Percentiles rank a stretch among this genome's conserved stretches.
These are phyloP conservation scores for Crenuchus spilurus DNA, from an alignment of 2,797 vertebrate species.

Conservation along the genomic window DNA sequence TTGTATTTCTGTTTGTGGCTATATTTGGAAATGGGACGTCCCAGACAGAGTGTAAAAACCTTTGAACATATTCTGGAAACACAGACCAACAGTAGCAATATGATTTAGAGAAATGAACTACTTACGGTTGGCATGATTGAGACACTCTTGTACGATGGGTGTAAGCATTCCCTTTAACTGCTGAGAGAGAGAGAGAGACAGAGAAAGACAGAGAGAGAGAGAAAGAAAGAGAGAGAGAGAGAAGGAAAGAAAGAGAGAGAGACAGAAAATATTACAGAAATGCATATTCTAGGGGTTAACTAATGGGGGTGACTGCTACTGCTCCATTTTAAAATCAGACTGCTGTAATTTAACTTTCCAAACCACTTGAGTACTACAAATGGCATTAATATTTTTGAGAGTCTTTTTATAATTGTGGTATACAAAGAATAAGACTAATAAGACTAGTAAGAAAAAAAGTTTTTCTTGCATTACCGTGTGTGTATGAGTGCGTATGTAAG, in stretches of 20 bases:
- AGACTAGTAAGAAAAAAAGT: no score
- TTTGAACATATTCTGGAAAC: slow-evolving; percentile 11
- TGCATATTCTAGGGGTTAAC: slow-evolving; percentile 7
- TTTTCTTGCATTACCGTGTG: neutral
- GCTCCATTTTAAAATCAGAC: slow-evolving; percentile 2
- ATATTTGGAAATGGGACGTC: slow-evolving; percentile 27
- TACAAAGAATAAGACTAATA: slow-evolving; percentile 16
- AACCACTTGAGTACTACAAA: slow-evolving; percentile 7
- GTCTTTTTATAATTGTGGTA: slow-evolving; percentile 15
- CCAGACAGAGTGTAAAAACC: slow-evolving; percentile 14
- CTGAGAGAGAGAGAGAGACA: neutral
- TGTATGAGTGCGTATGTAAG: slow-evolving; percentile 4
- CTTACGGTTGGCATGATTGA: slow-evolving; percentile 25
- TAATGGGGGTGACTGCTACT: slow-evolving; percentile 12
- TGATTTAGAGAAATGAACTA: slow-evolving; percentile 26
- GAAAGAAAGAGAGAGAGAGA: neutral
- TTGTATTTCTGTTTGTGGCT: slow-evolving; percentile 12
- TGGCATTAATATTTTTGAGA: neutral
- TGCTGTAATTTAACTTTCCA: slow-evolving; percentile 24
- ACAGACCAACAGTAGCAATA: neutral
- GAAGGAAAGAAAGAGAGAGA: neutral
- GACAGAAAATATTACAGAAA: slow-evolving; percentile 12
- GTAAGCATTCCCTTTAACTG: neutral
- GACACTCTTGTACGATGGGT: neutral
- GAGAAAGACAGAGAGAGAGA: no score